Evolutionary conservation across 2,888 invertebrate species (phyloP), one percentile per base, ranked within the genome.

Genomic region (Andrena bicolor): DNA sequence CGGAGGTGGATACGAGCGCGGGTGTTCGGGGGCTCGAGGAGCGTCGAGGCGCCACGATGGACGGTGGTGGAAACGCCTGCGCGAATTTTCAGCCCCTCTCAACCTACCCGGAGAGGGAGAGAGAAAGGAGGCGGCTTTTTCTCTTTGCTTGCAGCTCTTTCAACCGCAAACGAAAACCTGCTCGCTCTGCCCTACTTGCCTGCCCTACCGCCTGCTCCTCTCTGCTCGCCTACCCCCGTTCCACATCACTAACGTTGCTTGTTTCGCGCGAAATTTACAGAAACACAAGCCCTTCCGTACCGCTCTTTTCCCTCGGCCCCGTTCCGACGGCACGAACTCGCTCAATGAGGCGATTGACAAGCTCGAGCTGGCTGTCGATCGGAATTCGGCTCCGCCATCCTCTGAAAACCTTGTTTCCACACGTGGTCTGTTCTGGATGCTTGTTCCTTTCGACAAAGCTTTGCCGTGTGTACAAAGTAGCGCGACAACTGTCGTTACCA

Each of bases 31-130:
- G 81, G 63, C 69, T 72, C 68, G 85, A 68, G 80, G 83, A 79
- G 79, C 68, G 64, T 69, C 61, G 83, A 87, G 84, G 83, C 86
- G 83, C 84, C 87, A 76, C 84, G 86, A 82, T 84, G 84, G 88
- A 87, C 87, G 88, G 80, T 83, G 80, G 66, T 86, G 80, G 84
- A 82, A 83, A 90, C 88, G 87, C 80, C 83, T 86, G 86, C 88
- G 88, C 88, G 87, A 86, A 80, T 86, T 86, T 85, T 79, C 86
- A 82, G 23, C 83, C 80, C 75, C 84, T 83, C 81, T 83, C 80
- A 60, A 85, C 85, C 81, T 65, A 70, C 75, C 76, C 30, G 61
- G 26, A 10, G 35, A 23, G n/a, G 32, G 32, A 32, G 49, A 66
- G 49, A 56, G 28, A 20, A 53, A 30, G 49, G 35, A 35, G 53